Evolutionary conservation across 1,140 invertebrate genomes (phyloP), one percentile per base, ranked within the genome.

Genomic region (Lucilia cuprina): DNA sequence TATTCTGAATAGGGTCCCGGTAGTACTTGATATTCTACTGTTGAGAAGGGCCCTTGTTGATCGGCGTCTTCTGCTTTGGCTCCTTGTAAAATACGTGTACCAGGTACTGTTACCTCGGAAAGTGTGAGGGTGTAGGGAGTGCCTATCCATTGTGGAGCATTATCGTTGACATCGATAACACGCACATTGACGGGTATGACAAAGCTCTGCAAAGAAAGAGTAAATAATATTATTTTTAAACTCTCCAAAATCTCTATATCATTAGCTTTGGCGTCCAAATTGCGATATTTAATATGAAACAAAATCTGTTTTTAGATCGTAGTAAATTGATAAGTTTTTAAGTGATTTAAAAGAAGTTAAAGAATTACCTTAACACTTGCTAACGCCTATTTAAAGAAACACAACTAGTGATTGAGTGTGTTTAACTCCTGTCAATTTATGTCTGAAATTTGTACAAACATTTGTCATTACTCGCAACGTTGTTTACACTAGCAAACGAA

Each of bases 111-210:
- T 60, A 96, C 95, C 93, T 98, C 97, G 0, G 96, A 96, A 83
- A 98, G 94, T 86, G 96, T 96, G 78, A 97, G 92, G 14, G 94
- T 93, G 88, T 97, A 97, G 8, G 96, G 96, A 7, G 95, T 95
- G 84, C 96, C 96, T 47, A 95, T 92, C 92, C 97, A 97, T 86
- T 94, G 92, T 0, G 97, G 97, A 8, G 96, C 95, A 92, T 98
- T 98, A 91, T 98, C 97, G 90, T 98, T 98, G 21, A 96, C 96
- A 92, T 98, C 97, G 30, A 95, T 97, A n/a, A 98, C 96, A 85
- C 97, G 93, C 74, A 98, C 96, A 87, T 96, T 97, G 30, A 98
- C 95, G 12, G 97, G 97, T 88, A 98, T 97, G 10, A 96, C 94
- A 88, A 97, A 97, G 85, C 94, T 96, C 95, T 96, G 89, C 82